Evolutionary conservation across 2,888 invertebrate species (phyloP), one percentile per base, ranked within the genome.

Genomic region (Matsumyia berberina): DNA sequence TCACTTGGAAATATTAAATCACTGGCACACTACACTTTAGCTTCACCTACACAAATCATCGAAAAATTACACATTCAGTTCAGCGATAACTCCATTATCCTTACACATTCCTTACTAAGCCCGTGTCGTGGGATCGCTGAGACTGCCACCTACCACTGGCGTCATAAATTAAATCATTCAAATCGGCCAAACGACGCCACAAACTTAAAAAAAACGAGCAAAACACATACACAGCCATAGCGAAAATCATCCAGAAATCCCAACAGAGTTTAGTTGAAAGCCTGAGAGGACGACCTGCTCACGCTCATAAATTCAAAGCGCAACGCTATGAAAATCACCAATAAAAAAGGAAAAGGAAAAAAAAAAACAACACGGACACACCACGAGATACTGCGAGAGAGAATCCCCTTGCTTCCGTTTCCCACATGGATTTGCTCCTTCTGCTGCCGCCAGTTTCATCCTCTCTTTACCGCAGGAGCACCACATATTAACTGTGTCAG

Each of bases 401-500:
- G 11, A 53, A 62, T 70, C 60, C 67, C 67, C 35, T 19, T 42
- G 42, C 58, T 51, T 42, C 57, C 29, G 33, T 67, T 78, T 70
- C 62, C 82, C 82, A 55, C 44, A 78, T 72, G 78, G 78, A 78
- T 78, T 73, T 73, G 72, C 55, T 66, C 58, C 72, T 70, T 44
- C 70, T 69, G 55, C 35, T 51, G 69, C 37, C 42, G 58, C 35
- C 49, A n/a, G 15, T 31, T 49, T 9, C 33, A 35, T 76, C 42
- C 39, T 58, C 51, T 51, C n/a, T n/a, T n/a, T 51, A 42, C 78
- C 69, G 39, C 73, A 80, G 51, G 69, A 74, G 44, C 69, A 69
- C 78, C 78, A 82, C 73, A 73, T 85, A 85, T 85, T 85, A 85
- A 85, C 85, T 85, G 85, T 85, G 85, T 85, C 85, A 80, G 85